Evolutionary conservation across 2,113 vertebrate genomes (phyloP).

Genomic region (Myiopsitta monachus): DNA sequence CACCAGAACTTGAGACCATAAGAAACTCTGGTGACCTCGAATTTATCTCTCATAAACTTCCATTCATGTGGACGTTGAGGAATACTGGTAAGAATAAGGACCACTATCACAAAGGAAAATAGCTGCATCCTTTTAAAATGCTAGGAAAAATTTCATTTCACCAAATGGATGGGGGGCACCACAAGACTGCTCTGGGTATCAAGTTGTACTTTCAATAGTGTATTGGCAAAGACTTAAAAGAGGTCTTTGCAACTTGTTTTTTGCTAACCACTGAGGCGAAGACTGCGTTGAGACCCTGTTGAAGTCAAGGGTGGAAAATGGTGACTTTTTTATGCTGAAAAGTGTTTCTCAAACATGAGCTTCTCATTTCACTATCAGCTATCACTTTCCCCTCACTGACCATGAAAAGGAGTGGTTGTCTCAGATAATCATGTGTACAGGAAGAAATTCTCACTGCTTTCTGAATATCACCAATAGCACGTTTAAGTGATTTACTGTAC

Average conservation of each 20-base stretch:
- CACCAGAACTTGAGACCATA: not conserved
- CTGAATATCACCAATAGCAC: slow-evolving; percentile 48
- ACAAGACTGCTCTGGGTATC: not conserved
- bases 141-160: not conserved
- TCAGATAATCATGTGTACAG: slow-evolving; percentile 53
- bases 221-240: not conserved
- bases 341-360: not conserved
- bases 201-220: not conserved
- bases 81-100: not conserved
- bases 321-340: not conserved
- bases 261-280: not conserved
- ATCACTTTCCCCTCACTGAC: slow-evolving; percentile 35
- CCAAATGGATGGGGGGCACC: not conserved
- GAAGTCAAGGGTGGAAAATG: not conserved
- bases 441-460: slow-evolving; percentile 44
- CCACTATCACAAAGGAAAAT: not conserved
- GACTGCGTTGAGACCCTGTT: not conserved
- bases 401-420: slow-evolving; percentile 46
- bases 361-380: not conserved
- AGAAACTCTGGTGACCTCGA: not conserved
- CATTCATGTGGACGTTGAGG: not conserved
- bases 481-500: slow-evolving; percentile 67
- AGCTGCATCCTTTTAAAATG: not conserved
- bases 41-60: not conserved
- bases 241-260: not conserved